phyloP scores from a whole-genome alignment of 2,797 vertebrate species.

The Enteromius fasciolatus region DNA sequence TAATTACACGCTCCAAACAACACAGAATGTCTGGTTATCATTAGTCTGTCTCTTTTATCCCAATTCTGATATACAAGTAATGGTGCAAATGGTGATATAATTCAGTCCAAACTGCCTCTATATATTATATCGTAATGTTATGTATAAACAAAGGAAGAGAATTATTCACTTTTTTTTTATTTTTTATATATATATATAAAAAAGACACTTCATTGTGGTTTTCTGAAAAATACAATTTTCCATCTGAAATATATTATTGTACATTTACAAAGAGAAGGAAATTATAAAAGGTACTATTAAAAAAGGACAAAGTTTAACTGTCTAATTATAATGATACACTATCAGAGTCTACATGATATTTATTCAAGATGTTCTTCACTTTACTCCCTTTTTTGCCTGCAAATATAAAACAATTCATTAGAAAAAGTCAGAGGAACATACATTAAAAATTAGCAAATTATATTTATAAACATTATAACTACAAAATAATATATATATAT shows the following conservation, averaged over 20 bases:
- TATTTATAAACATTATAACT: background rate
- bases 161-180: background rate
- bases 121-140: background rate
- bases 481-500: too few relatives aligned
- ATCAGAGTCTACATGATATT: background rate
- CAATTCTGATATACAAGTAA: conserved; percentile 36
- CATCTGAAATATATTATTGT: background rate
- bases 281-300: background rate
- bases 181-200: too few relatives aligned
- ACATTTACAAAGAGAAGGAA: conserved; percentile 4
- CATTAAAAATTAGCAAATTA: background rate
- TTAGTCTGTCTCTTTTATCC: conserved; percentile 48
- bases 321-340: background rate
- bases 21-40: conserved; percentile 43
- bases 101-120: background rate
- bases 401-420: conserved; percentile 43
- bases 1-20: conserved; percentile 26
- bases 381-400: conserved; percentile 74
- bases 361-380: conserved; percentile 51
- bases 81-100: conserved; percentile 13
- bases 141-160: background rate
- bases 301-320: background rate
- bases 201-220: background rate
- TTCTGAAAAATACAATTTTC: background rate
- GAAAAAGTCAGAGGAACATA: background rate